These are phyloP conservation scores for Ecliptopera silaceata DNA, from an alignment of 2,888 invertebrate species.

Conservation along the genomic window DNA sequence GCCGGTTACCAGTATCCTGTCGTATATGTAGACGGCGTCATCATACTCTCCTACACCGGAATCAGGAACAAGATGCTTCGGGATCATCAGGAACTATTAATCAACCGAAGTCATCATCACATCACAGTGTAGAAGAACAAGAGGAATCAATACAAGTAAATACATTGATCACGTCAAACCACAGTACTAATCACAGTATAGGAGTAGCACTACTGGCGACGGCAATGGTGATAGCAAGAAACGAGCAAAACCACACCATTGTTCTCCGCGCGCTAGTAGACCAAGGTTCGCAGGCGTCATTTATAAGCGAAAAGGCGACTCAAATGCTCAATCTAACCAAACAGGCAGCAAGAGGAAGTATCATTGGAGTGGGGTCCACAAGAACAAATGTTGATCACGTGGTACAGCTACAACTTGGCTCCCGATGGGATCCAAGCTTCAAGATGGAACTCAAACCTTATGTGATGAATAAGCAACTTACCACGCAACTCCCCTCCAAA, in stretches of 20 bases:
- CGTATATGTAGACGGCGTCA: background rate
- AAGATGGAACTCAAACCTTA: slow-evolving; percentile 25
- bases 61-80: background rate
- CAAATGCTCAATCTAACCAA: slow-evolving; percentile 22
- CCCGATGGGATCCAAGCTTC: slow-evolving; percentile 14
- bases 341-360: slow-evolving; percentile 14
- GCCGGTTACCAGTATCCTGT: background rate
- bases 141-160: background rate
- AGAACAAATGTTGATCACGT: slow-evolving; percentile 19
- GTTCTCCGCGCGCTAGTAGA: too few species aligned
- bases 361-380: slow-evolving; percentile 23
- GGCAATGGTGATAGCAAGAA: slow-evolving; percentile 17
- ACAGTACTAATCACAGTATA: background rate
- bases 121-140: slow-evolving; percentile 1
- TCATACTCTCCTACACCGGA: background rate
- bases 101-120: background rate
- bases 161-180: slow-evolving; percentile 1
- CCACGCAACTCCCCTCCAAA: slow-evolving; percentile 28
- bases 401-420: slow-evolving; percentile 22
- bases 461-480: slow-evolving; percentile 32
- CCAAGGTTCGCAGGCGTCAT: slow-evolving; percentile 30
- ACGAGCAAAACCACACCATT: too few species aligned
- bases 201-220: slow-evolving; percentile 21
- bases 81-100: background rate
- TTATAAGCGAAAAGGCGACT: slow-evolving; percentile 31